phyloP scores from a whole-genome alignment of 2,113 vertebrate species.

The Oxyura jamaicensis region DNA sequence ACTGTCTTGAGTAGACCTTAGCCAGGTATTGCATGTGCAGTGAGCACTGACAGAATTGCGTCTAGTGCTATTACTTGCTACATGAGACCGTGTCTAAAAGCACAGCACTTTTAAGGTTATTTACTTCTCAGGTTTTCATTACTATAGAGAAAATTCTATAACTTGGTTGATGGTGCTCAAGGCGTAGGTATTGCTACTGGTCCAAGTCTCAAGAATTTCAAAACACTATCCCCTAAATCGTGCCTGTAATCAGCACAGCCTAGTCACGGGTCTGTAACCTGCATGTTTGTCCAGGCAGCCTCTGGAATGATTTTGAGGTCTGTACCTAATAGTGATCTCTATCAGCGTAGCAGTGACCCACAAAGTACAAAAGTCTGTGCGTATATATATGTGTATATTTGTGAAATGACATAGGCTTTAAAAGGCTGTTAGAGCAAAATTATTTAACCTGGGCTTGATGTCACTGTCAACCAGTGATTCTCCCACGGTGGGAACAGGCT shows the following conservation, averaged over 20 bases:
- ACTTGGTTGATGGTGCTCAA: neutral
- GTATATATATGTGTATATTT: neutral
- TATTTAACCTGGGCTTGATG: neutral
- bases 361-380: neutral
- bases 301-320: neutral
- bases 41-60: neutral
- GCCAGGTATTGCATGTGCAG: neutral
- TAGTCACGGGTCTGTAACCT: neutral
- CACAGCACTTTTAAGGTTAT: neutral
- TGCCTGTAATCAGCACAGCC: neutral
- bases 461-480: neutral
- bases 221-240: accelerated
- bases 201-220: accelerated
- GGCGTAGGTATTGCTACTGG: neutral
- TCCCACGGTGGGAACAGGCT: neutral
- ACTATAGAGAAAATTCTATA: neutral
- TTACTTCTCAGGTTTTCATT: neutral
- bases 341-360: neutral
- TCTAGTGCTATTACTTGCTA: accelerated
- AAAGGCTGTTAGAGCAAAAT: neutral
- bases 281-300: neutral
- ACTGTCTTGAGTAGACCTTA: neutral
- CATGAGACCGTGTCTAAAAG: neutral
- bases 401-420: neutral
- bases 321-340: neutral